These are phyloP conservation scores for Axinella damicornis DNA, from an alignment of 37 sponge, comb jelly and placozoan species.

Conservation along the genomic window DNA sequence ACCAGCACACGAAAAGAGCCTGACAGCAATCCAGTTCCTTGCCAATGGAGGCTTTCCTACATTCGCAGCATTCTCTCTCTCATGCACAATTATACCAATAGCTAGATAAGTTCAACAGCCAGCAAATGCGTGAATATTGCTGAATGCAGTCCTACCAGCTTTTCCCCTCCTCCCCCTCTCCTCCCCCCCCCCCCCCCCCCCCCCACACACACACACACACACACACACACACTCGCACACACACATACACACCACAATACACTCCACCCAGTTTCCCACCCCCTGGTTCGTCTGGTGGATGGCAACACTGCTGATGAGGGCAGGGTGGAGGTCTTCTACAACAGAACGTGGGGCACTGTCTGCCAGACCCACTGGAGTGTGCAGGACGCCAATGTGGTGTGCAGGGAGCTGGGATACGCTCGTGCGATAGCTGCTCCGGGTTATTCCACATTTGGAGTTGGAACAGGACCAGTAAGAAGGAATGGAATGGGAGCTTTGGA, in stretches of 20 bases:
- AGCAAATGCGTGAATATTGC: too few species aligned
- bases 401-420: constrained; percentile 57
- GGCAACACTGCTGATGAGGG: constrained; percentile 3
- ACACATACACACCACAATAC: too few species aligned
- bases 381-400: constrained; percentile 37
- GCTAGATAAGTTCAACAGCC: neutral
- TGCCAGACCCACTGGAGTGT: constrained; percentile 26
- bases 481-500: neutral
- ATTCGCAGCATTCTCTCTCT: too few species aligned
- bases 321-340: constrained; percentile 27
- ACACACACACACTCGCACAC: too few species aligned
- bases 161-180: neutral
- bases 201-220: too few species aligned
- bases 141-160: too few species aligned
- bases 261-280: too few species aligned
- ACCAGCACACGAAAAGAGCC: too few species aligned
- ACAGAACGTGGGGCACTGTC: constrained; percentile 21
- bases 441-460: constrained; percentile 12
- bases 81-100: too few species aligned
- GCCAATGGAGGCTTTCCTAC: too few species aligned
- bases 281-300: constrained; percentile 22
- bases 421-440: constrained; percentile 13
- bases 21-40: too few species aligned
- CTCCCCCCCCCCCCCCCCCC: neutral
- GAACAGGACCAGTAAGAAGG: constrained; percentile 34